Base-by-base conservation (phyloP, 1,140 invertebrate genomes). In the Arctopsyche grandis region DNA sequence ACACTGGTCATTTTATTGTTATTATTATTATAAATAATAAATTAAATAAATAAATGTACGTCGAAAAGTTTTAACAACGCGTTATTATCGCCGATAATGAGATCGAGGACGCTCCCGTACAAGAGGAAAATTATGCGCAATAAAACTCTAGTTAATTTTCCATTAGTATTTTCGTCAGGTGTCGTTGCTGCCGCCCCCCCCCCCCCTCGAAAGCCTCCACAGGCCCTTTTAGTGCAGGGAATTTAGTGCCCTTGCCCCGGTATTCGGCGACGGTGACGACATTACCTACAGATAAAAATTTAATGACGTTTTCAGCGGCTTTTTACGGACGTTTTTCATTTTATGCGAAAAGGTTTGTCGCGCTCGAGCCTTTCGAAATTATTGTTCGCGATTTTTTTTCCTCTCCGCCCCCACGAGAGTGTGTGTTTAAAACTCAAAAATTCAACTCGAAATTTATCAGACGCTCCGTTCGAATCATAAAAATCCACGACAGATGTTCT, bases 271-370 rank as follows among this genome's bases (percentile, higher is more conserved):
- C 58, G 63, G 74, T 56, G 63, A 26, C 58, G 74, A 76, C 74
- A 76, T 76, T 76, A 76, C 74, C 9, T 29, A 76, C 74, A 76
- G 74, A 76, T 76, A 76, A 76, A 76, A 76, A 76, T 76, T 76
- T 76, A 76, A 76, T 76, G 74, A 76, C 74, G 43, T 76, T 76
- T 76, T 76, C 74, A 22, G 74, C 60, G 58, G 74, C 58, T 76
- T 76, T 76, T 76, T 76, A 76, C 74, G 74, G 10, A 63, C 74
- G 26, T 66, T 76, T 58, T 76, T 76, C 74, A 63, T 76, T 76
- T 76, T 76, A 76, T 76, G 74, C 52, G 48, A 43, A 76, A 76
- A 76, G 74, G 74, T 76, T 76, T 76, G 74, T 63, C 46, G 71
- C 9, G 19, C 71, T 7, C 9, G 29, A 0, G 16, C 71, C 12